Base-by-base conservation (phyloP, 2,888 invertebrate genomes). In the Eupithecia centaureata region DNA sequence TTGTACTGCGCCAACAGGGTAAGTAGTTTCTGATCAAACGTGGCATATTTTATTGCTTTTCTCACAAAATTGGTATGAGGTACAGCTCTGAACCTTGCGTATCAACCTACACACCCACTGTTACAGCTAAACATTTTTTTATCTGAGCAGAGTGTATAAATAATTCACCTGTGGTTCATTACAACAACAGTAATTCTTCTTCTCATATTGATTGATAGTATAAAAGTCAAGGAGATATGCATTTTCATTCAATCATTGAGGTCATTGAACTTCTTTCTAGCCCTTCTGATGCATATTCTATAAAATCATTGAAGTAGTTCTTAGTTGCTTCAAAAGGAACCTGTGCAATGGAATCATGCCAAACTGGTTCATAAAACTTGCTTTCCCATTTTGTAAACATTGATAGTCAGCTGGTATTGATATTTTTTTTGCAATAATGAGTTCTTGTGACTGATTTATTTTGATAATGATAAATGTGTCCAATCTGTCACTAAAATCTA, bases 1-100 rank as follows among this genome's bases (percentile, higher is more conserved):
- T 95, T 99, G 94, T 98, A 98, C 94, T 97, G 97, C 94, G 95
- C 95, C 86, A 96, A 96, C 92, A 95, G 95, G 94, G 97, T 96
- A 90, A 95, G 96, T 95, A 74, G 27, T 35, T 67, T 30, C 25
- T 33, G 57, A 47, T 22, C 22, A 22, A 47, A 47, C 47, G 22
- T 47, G 47, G 18, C 47, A 47, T 22, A 22, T 22, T 57, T 5
- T 64, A 68, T 64, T 68, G 63, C 57, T 68, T 63, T 13, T 56
- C 5, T 22, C 18, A 18, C 18, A n/a, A n/a, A n/a, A n/a, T n/a
- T n/a, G n/a, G n/a, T n/a, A n/a, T n/a, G n/a, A n/a, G n/a, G 8
- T 18, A n/a, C n/a, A 8, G 18, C 18, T 42, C 8, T 47, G 22
- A 22, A 47, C 42, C 42, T 42, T 47, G 47, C 10, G 22, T 27